These are phyloP conservation scores for Meteorus colon DNA, from an alignment of 2,888 invertebrate genomes.

Conservation along the genomic window DNA sequence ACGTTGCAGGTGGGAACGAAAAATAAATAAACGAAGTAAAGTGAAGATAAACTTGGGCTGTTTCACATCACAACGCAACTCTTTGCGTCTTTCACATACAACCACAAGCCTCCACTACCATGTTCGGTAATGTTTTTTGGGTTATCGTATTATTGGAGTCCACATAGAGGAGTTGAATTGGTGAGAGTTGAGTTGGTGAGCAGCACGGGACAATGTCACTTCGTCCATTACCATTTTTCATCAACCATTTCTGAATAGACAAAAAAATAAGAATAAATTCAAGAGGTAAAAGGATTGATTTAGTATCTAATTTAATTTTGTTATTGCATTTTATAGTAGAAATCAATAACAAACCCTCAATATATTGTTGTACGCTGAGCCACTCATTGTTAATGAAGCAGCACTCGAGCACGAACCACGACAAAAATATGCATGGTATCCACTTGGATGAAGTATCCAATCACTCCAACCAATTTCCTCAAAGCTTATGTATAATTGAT, in stretches of 20 bases:
- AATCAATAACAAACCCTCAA: conserved; percentile 78
- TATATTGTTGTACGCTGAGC: conserved; percentile 82
- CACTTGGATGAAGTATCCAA: conserved; percentile 88
- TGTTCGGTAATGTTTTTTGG: conserved; percentile 87
- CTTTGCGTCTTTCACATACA: conserved; percentile 80
- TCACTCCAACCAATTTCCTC: conserved; percentile 90
- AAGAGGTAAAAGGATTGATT: background rate
- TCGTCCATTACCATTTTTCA: conserved; percentile 76
- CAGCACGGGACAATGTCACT: conserved; percentile 87
- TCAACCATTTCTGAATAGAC: conserved; percentile 78
- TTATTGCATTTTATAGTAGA: conserved; percentile 3
- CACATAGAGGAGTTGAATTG: conserved; percentile 86
- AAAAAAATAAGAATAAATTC: background rate
- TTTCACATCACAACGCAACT: conserved; percentile 6
- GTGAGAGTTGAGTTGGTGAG: conserved; percentile 87
- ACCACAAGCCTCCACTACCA: conserved; percentile 94
- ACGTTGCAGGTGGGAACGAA: conserved; percentile 20
- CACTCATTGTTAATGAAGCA: conserved; percentile 80
- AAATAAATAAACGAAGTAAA: background rate
- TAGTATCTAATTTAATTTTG: background rate
- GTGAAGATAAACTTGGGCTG: conserved; percentile 4
- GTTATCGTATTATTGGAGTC: conserved; percentile 86
- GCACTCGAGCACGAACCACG: conserved; percentile 86
- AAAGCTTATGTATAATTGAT: conserved; percentile 87
- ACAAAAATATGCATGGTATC: conserved; percentile 92